Evolutionary conservation across 2,888 invertebrate species (phyloP).

Genomic region (Gandaritis pyraliata): DNA sequence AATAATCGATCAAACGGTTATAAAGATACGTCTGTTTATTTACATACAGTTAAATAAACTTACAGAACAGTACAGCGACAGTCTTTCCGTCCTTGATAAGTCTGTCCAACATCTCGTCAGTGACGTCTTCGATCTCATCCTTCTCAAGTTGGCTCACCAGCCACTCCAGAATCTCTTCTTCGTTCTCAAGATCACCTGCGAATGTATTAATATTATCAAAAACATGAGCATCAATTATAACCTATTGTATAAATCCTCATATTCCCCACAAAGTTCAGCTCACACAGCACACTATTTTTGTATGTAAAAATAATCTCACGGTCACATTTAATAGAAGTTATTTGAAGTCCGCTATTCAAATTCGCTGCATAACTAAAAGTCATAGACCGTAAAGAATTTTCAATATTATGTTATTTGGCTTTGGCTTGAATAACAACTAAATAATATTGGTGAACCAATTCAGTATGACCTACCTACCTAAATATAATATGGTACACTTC

Average conservation of each 20-base stretch:
- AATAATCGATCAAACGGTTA: background rate
- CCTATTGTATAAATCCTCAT: too few relatives aligned
- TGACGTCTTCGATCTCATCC: constrained; percentile 97
- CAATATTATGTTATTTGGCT: background rate
- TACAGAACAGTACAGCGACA: constrained; percentile 95
- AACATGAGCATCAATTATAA: background rate
- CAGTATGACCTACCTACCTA: too few relatives aligned
- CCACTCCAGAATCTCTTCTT: constrained; percentile 95
- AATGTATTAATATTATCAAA: constrained; percentile 10
- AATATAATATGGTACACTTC: too few relatives aligned
- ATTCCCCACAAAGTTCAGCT: background rate
- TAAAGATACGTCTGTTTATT: too few relatives aligned
- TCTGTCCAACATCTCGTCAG: constrained; percentile 96
- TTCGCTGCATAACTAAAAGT: constrained; percentile 9
- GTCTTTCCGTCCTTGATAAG: constrained; percentile 95
- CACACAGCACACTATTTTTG: background rate
- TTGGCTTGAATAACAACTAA: constrained; percentile 8
- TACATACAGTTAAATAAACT: constrained; percentile 58
- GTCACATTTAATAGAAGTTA: constrained; percentile 11
- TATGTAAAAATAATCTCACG: constrained; percentile 23
- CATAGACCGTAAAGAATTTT: constrained; percentile 1
- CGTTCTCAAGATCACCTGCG: constrained; percentile 92
- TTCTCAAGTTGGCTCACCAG: constrained; percentile 93
- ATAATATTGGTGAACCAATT: background rate
- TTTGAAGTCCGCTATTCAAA: constrained; percentile 11